These are phyloP conservation scores for Holcopasites calliopsidis DNA, from an alignment of 1,140 invertebrate species.

Conservation along the genomic window DNA sequence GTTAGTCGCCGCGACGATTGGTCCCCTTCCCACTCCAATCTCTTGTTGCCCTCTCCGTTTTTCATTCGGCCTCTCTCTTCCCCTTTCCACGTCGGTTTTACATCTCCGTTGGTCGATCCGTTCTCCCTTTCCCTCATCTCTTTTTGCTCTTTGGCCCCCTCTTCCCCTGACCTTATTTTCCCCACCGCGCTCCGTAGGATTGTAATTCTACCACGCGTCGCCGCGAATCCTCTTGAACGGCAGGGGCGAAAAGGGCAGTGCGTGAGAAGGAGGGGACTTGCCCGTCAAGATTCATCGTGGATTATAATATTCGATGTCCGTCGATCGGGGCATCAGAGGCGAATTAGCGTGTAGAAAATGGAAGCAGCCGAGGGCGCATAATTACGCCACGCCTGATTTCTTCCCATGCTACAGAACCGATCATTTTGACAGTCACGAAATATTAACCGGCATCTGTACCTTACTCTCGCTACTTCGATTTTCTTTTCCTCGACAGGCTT, in stretches of 20 bases:
- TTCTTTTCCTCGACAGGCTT: not conserved
- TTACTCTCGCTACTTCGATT: not conserved
- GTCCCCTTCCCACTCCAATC: slow-evolving; percentile 69
- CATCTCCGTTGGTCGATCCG: slow-evolving; percentile 4
- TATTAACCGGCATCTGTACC: not conserved
- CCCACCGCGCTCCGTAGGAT: slow-evolving; percentile 24
- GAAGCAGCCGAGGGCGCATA: slow-evolving; percentile 46
- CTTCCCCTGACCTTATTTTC: slow-evolving; percentile 58
- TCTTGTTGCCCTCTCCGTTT: slow-evolving; percentile 25
- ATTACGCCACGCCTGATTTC: slow-evolving; percentile 35
- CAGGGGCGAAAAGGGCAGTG: slow-evolving; percentile 9
- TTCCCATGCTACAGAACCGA: not conserved
- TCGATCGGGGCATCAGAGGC: slow-evolving; percentile 51
- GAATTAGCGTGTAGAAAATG: slow-evolving; percentile 64
- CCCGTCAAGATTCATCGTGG: slow-evolving; percentile 58
- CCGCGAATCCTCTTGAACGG: slow-evolving; percentile 37
- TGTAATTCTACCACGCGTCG: slow-evolving; percentile 68
- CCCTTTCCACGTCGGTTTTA: slow-evolving; percentile 3
- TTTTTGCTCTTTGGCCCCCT: slow-evolving; percentile 33
- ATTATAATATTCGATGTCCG: slow-evolving; percentile 64
- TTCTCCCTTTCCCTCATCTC: slow-evolving; percentile 20
- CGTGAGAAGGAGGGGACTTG: slow-evolving; percentile 46
- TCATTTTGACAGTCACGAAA: not conserved
- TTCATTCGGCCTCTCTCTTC: slow-evolving; percentile 34
- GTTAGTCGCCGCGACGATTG: slow-evolving; percentile 74